phyloP scores from a whole-genome alignment of 64 coral and sea anemone genomes.

The Montipora foliosa region DNA sequence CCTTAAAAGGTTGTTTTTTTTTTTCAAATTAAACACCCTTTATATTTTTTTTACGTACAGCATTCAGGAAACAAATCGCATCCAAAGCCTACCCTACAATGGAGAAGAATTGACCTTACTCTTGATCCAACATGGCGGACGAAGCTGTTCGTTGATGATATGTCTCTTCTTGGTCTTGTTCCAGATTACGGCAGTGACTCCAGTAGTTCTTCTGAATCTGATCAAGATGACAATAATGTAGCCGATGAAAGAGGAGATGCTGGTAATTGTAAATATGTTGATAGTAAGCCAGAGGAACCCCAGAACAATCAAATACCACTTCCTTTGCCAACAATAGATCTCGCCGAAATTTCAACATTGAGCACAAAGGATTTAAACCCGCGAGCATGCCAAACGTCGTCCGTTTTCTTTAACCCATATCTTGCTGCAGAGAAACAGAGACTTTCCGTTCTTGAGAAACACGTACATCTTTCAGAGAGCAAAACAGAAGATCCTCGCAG shows the following conservation, averaged over 20 bases:
- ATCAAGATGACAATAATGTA: background rate
- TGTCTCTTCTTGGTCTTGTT: slow-evolving; percentile 71
- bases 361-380: slow-evolving; percentile 62
- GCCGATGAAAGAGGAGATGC: background rate
- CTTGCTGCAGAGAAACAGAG: slow-evolving; percentile 86
- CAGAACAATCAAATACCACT: slow-evolving; percentile 44
- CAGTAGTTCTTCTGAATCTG: slow-evolving; percentile 58
- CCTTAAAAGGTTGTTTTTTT: background rate
- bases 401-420: slow-evolving; percentile 91
- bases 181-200: slow-evolving; percentile 56
- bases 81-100: background rate
- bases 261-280: background rate
- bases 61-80: background rate
- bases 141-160: background rate
- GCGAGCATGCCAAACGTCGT: slow-evolving; percentile 67
- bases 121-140: slow-evolving; percentile 42
- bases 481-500: slow-evolving; percentile 24
- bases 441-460: slow-evolving; percentile 83
- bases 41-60: background rate
- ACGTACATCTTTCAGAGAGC: slow-evolving; percentile 75
- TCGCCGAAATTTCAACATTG: background rate
- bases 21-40: background rate
- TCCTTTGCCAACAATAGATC: slow-evolving; percentile 39
- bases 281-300: background rate
- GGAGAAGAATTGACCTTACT: background rate